Evolutionary conservation across 2,888 invertebrate genomes (phyloP), one percentile per base, ranked within the genome.

Genomic region (Syrphus vitripennis): DNA sequence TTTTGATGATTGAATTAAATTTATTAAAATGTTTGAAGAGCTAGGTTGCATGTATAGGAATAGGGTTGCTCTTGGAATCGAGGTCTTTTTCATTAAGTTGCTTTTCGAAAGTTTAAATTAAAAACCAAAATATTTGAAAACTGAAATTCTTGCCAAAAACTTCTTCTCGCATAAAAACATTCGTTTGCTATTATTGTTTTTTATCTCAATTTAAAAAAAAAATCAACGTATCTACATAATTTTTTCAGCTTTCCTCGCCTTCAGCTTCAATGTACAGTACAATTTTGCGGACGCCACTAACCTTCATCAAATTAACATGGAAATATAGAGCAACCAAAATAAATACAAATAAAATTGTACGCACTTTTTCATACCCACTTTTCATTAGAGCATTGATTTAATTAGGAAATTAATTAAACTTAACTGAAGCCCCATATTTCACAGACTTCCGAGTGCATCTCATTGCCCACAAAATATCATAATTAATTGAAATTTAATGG

Each of bases 341-440:
- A 45, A 45, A 16, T 45, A 45, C 3, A 19, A 45, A 45, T 12
- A 21, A 9, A 12, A 45, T 45, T 1, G 4, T 19, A 21, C 10
- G 34, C 34, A 12, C 12, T 3, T 12, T 3, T 9, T n/a, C 26
- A 4, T 31, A 55, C n/a, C 31, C 9, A 31, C n/a, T 65, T 82
- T 72, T 67, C 42, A 67, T 59, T 26, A 59, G 59, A 59, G 59
- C 34, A 53, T 24, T 69, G 83, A 83, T 77, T 83, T 67, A 83
- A 83, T 83, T 77, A 71, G 77, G 70, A 71, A 82, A 83, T 83
- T 83, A 83, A 83, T 67, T 67, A 48, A 67, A 67, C 65, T 34
- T 67, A 67, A 65, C 29, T 55, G 83, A 72, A 74, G 57, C 57
- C 29, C 59, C 70, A 61, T n/a, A n/a, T 78, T 83, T 70, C 77